Percentiles rank a stretch among this genome's conserved stretches.
Conservation (phyloP, 2,888 invertebrate genomes). For the Pammene fasciana region DNA sequence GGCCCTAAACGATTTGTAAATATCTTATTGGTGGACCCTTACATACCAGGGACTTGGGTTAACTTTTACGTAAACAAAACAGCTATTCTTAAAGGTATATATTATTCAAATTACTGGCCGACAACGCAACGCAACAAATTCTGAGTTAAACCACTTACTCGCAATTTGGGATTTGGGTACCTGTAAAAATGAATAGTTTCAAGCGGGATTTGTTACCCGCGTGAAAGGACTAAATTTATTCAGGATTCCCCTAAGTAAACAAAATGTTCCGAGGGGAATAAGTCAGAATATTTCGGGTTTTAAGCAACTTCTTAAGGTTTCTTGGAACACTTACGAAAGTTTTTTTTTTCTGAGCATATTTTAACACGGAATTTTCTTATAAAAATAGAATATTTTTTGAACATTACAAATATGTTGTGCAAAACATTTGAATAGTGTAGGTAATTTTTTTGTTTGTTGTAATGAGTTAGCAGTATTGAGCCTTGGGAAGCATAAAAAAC, state of each 20-base stretch:
- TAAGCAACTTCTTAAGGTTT: conserved; percentile 27
- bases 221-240: conserved; percentile 37
- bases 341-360: background rate
- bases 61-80: conserved; percentile 7
- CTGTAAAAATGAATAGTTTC: conserved; percentile 38
- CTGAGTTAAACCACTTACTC: conserved; percentile 23
- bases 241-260: conserved; percentile 39
- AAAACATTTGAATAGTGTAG: background rate
- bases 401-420: too few relatives aligned
- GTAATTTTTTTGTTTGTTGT: conserved; percentile 2
- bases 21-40: conserved; percentile 45
- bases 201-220: conserved; percentile 22
- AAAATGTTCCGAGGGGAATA: conserved; percentile 31
- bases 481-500: conserved; percentile 1
- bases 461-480: background rate
- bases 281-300: conserved; percentile 31
- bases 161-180: conserved; percentile 24
- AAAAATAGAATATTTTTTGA: too few relatives aligned
- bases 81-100: conserved; percentile 3
- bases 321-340: conserved; percentile 8
- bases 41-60: conserved; percentile 26
- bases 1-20: conserved; percentile 45
- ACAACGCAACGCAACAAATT: background rate
- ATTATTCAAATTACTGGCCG: background rate
- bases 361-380: background rate